A percentile compares a stretch with the other conserved stretches of the same genome.
These are phyloP conservation scores for Proterorhinus semilunaris DNA, from an alignment of 2,113 vertebrate genomes.

Conservation along the genomic window DNA sequence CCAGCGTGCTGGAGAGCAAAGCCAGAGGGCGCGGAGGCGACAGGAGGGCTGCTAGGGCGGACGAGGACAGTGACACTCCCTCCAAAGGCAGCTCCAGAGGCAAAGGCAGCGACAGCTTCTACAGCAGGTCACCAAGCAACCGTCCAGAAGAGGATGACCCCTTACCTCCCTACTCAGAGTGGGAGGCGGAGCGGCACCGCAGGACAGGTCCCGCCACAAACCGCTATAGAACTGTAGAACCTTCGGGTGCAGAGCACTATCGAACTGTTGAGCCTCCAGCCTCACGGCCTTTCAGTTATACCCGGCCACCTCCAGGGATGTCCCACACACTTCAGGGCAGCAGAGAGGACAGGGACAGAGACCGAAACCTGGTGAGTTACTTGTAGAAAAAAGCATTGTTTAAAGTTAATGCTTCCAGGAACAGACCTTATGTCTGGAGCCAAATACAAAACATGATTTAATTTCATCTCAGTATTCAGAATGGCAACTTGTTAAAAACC, in stretches of 20 bases:
- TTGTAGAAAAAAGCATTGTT: conserved; percentile 50
- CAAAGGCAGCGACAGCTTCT: conserved; percentile 70
- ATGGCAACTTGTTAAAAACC: neutral
- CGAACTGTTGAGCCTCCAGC: conserved; percentile 52
- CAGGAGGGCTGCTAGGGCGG: conserved; percentile 61
- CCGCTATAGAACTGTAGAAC: conserved; percentile 71
- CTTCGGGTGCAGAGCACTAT: conserved; percentile 55
- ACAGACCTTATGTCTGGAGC: neutral
- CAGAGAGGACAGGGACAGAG: conserved; percentile 86
- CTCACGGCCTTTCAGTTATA: conserved; percentile 77
- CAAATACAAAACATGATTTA: neutral
- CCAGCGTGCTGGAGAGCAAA: conserved; percentile 82
- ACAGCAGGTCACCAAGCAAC: conserved; percentile 72
- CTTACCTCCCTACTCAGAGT: conserved; percentile 89
- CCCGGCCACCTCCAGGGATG: conserved; percentile 77
- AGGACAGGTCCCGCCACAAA: conserved; percentile 53
- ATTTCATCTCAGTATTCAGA: neutral
- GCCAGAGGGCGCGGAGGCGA: conserved; percentile 63
- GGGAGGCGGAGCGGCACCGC: conserved; percentile 77
- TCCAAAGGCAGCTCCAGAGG: conserved; percentile 85
- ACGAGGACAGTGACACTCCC: conserved; percentile 83
- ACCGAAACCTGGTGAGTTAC: conserved; percentile 89
- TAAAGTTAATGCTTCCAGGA: neutral
- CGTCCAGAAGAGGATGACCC: conserved; percentile 82
- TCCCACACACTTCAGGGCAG: conserved; percentile 82